phyloP scores from a whole-genome alignment of 2,888 invertebrate genomes.

The Drosophila monieri region DNA sequence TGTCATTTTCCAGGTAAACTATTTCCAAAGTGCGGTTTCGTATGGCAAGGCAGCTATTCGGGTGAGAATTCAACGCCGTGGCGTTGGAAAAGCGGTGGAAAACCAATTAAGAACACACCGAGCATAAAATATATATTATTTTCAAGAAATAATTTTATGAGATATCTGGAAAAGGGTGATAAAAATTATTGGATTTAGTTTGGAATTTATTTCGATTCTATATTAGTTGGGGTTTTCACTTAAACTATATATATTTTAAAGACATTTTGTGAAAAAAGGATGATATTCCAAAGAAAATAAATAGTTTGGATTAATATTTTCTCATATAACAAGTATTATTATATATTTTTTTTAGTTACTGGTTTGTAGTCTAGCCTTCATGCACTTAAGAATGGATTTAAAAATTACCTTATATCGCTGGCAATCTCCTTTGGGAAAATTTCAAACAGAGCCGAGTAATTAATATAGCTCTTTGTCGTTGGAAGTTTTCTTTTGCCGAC shows the following conservation, averaged over 20 bases:
- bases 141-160: neutral
- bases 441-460: constrained; percentile 12
- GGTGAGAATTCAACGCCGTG: neutral
- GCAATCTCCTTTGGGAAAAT: neutral
- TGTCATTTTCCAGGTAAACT: constrained; percentile 11
- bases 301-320: no score
- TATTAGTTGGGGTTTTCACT: no score
- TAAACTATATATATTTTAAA: no score
- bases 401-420: neutral
- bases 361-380: no score
- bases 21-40: constrained; percentile 14
- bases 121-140: neutral
- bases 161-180: no score
- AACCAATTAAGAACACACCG: constrained; percentile 18
- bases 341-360: no score
- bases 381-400: neutral
- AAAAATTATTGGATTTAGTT: no score
- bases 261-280: no score
- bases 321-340: no score
- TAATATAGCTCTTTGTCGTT: constrained; percentile 20
- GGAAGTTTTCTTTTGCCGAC: neutral
- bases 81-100: constrained; percentile 6
- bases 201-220: no score
- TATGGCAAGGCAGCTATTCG: no score
- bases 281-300: no score